A percentile compares a stretch with the other conserved stretches of the same genome.
Conservation (phyloP, 2,888 invertebrate species). For the Himalopsyche anomala region DNA sequence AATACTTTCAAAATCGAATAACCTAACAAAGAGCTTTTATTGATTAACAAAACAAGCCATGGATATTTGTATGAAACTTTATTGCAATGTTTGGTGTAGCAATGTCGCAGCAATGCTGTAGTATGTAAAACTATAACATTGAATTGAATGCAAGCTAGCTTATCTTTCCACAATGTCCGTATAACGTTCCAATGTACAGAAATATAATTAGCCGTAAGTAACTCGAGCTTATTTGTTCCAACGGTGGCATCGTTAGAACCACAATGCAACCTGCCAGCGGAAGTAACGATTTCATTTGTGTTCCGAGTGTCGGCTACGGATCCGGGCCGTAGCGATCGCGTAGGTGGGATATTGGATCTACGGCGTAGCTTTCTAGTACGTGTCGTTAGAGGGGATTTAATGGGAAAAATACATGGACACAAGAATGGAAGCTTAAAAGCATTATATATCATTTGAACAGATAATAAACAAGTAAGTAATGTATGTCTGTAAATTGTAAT, state of each 20-base stretch:
- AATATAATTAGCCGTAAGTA: conserved; percentile 26
- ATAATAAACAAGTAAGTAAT: too few species aligned
- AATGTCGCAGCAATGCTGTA: too few species aligned
- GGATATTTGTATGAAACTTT: too few species aligned
- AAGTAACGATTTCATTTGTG: conserved; percentile 31
- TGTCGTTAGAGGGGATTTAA: neutral
- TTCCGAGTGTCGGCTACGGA: neutral
- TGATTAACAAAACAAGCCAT: too few species aligned
- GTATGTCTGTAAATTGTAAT: too few species aligned
- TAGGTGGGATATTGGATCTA: neutral
- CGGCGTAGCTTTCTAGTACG: neutral
- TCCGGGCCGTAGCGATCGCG: neutral
- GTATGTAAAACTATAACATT: neutral
- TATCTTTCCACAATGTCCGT: neutral
- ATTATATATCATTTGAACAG: too few species aligned
- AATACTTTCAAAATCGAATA: too few species aligned
- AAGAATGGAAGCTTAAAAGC: too few species aligned
- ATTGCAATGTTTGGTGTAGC: too few species aligned
- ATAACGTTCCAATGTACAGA: conserved; percentile 1
- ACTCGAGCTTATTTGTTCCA: conserved; percentile 5
- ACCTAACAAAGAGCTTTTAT: too few species aligned
- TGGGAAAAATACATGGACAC: neutral
- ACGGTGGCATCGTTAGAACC: neutral
- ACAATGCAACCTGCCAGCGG: neutral
- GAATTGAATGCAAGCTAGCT: neutral